Evolutionary conservation across 2,113 vertebrate species (phyloP).

Genomic region (Vanacampus margaritifer): DNA sequence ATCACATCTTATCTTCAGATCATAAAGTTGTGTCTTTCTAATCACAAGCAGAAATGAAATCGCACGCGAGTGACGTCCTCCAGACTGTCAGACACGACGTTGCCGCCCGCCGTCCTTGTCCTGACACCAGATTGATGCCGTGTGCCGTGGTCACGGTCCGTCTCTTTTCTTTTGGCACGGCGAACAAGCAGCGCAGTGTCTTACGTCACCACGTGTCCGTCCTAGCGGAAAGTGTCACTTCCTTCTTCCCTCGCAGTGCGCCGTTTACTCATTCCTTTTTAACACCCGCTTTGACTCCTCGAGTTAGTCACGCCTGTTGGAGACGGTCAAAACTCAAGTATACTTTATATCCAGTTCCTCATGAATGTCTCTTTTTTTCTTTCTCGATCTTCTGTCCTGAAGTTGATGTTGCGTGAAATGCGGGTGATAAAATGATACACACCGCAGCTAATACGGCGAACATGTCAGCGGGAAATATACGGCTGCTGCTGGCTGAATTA

Average conservation of each 20-base stretch:
- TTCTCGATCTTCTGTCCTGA: not conserved
- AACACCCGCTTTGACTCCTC: slow-evolving; percentile 1
- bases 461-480: slow-evolving; percentile 32
- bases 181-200: slow-evolving; percentile 15
- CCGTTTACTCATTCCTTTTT: not conserved
- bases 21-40: too few relatives aligned
- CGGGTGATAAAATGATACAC: not conserved
- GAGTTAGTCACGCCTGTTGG: not conserved
- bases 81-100: too few relatives aligned
- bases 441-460: slow-evolving; percentile 10
- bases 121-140: slow-evolving; percentile 21
- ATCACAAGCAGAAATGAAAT: too few relatives aligned
- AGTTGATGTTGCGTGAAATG: not conserved
- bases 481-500: slow-evolving; percentile 57
- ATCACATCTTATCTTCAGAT: too few relatives aligned
- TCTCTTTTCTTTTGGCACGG: slow-evolving; percentile 14
- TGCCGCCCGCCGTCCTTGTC: not conserved
- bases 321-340: not conserved
- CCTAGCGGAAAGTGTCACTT: slow-evolving; percentile 19
- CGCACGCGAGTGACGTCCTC: too few relatives aligned
- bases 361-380: not conserved
- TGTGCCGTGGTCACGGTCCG: slow-evolving; percentile 27
- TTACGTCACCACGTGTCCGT: slow-evolving; percentile 28
- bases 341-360: not conserved
- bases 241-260: not conserved